Evolutionary conservation across 2,797 vertebrate species (phyloP).

Genomic region (Philypnodon macrostomus): DNA sequence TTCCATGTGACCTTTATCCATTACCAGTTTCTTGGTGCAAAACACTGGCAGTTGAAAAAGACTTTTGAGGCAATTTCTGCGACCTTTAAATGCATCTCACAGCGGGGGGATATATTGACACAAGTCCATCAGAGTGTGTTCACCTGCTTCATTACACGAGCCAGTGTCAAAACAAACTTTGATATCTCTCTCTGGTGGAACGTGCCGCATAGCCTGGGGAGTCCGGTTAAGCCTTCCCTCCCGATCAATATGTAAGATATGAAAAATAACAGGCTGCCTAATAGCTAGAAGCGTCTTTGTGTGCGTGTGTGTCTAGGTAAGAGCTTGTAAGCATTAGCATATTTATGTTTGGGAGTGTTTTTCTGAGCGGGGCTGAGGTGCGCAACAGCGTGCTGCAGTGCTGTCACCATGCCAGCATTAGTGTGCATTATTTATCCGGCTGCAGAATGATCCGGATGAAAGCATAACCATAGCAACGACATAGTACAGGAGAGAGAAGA

Average conservation of each 20-base stretch:
- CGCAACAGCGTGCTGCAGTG: constrained; percentile 78
- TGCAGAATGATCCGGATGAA: constrained; percentile 71
- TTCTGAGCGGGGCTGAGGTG: constrained; percentile 57
- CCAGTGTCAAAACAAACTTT: constrained; percentile 46
- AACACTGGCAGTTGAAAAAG: no score
- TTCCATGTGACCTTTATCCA: no score
- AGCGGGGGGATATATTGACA: constrained; percentile 30
- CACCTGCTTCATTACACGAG: constrained; percentile 46
- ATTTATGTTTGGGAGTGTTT: constrained; percentile 45
- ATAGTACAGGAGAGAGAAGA: no score
- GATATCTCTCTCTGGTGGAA: constrained; percentile 42
- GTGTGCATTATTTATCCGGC: constrained; percentile 80
- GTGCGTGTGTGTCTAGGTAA: constrained; percentile 7
- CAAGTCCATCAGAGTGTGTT: constrained; percentile 39
- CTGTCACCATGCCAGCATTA: constrained; percentile 76
- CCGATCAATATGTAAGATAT: constrained; percentile 18
- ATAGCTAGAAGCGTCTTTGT: background rate
- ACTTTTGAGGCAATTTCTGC: background rate
- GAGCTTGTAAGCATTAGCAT: constrained; percentile 29
- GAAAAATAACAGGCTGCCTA: constrained; percentile 1
- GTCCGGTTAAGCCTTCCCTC: constrained; percentile 28
- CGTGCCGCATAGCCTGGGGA: constrained; percentile 24
- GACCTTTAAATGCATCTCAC: constrained; percentile 29
- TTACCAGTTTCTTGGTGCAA: no score
- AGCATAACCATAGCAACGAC: constrained; percentile 81